Percentiles rank a stretch among this genome's conserved stretches.
These are phyloP conservation scores for Eristalis pertinax DNA, from an alignment of 2,888 invertebrate genomes.

Conservation along the genomic window DNA sequence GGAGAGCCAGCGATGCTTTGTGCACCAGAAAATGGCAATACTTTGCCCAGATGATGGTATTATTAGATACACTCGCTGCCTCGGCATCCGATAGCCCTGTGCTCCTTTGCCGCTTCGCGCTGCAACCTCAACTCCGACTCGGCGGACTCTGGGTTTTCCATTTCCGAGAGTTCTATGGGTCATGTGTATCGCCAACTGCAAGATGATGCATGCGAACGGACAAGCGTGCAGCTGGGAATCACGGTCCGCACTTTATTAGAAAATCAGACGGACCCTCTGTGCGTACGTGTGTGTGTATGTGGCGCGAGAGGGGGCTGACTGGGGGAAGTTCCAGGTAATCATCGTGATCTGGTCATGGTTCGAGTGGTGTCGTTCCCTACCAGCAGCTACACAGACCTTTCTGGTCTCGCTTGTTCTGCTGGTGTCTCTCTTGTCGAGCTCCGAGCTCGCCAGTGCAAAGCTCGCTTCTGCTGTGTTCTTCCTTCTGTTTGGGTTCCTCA, in stretches of 20 bases:
- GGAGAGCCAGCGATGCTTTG: neutral
- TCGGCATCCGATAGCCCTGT: conserved; percentile 44
- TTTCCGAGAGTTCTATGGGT: conserved; percentile 61
- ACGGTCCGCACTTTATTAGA: conserved; percentile 30
- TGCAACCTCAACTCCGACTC: conserved; percentile 9
- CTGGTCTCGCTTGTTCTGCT: neutral
- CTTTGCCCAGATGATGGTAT: conserved; percentile 58
- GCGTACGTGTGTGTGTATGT: too few species aligned
- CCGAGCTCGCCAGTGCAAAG: neutral
- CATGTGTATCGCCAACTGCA: conserved; percentile 48
- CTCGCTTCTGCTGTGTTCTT: neutral
- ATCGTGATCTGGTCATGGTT: conserved; percentile 59
- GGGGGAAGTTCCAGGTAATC: conserved; percentile 59
- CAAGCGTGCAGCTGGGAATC: conserved; percentile 19
- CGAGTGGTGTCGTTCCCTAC: conserved; percentile 20
- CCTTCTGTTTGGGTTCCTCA: conserved; percentile 38
- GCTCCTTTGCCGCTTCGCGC: conserved; percentile 5
- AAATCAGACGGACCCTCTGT: conserved; percentile 1
- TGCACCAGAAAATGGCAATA: conserved; percentile 55
- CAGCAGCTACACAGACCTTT: conserved; percentile 18
- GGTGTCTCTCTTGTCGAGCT: neutral
- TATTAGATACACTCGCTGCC: conserved; percentile 51
- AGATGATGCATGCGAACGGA: neutral
- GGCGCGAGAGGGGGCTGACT: neutral
- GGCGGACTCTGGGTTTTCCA: conserved; percentile 18